Percentiles rank a stretch among this genome's conserved stretches.
Conservation (phyloP, 2,888 invertebrate species). For the Allolobophora icterica region DNA sequence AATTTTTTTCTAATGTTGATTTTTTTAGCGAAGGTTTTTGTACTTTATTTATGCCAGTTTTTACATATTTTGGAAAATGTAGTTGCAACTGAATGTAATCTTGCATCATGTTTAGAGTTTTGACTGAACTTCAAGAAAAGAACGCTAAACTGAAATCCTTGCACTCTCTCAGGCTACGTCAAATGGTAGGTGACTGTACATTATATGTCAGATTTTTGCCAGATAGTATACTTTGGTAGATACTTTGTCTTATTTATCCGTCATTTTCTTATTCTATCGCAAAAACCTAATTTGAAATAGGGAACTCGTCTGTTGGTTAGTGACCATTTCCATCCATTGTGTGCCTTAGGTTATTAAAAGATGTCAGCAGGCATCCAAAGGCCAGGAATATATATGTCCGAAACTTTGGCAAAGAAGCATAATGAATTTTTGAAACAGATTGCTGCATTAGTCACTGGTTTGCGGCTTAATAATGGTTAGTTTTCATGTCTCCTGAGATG, state of each 20-base stretch:
- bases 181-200: not conserved
- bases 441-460: too few species aligned
- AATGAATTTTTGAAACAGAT: too few species aligned
- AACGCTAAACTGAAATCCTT: not conserved
- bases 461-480: too few species aligned
- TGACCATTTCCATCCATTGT: too few species aligned
- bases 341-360: not conserved
- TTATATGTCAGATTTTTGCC: not conserved
- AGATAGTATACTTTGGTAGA: not conserved
- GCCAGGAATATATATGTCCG: too few species aligned
- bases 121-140: constrained; percentile 1
- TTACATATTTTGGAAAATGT: not conserved
- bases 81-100: not conserved
- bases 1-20: not conserved
- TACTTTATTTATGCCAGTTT: not conserved
- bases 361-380: not conserved
- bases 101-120: not conserved
- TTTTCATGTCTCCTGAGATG: too few species aligned
- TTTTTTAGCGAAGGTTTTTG: not conserved
- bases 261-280: constrained; percentile 3
- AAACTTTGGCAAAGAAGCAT: too few species aligned
- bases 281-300: not conserved
- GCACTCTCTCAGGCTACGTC: not conserved
- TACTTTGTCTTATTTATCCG: not conserved
- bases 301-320: not conserved